Evolutionary conservation across 2,888 invertebrate species (phyloP), one percentile per base, ranked within the genome.

Genomic region (Ptilodon capucinus): DNA sequence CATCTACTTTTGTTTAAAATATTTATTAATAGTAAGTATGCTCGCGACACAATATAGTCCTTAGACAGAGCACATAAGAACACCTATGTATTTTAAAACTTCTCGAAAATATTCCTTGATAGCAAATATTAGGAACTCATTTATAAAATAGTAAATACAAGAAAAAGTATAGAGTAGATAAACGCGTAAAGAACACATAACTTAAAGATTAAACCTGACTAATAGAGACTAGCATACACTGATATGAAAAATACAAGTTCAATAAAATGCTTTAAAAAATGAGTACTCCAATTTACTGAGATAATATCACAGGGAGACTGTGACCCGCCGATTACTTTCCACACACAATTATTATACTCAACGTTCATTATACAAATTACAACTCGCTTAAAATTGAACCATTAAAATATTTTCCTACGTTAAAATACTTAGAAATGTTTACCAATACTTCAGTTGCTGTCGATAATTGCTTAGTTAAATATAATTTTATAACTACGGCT

Each of bases 241-340:
- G 42, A 21, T 49, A 30, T 42, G 30, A 40, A 28, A 48, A 39
- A 55, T 54, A 57, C 55, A 57, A 55, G 60, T 60, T 58, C 64
- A 70, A 58, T 57, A 61, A 62, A 59, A 58, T 52, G 54, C 64
- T 57, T 64, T 36, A 44, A 42, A 53, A 54, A 42, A 35, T 40
- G 57, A 45, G 49, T n/a, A 21, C n/a, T 28, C 28, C 28, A 28
- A 28, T 28, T n/a, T 28, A 28, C n/a, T 28, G 28, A 28, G 11
- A n/a, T 13, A 30, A 30, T 1, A n/a, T 13, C 0, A 30, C 11
- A n/a, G 1, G n/a, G n/a, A 11, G 30, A n/a, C n/a, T 30, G 4
- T 9, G 30, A 23, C 23, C 23, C 23, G 2, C 4, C 6, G 23
- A 23, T 23, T 23, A 23, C 23, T 23, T 23, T 23, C 0, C 23